phyloP scores from a whole-genome alignment of 2,888 invertebrate genomes.

The Geotrupes spiniger region DNA sequence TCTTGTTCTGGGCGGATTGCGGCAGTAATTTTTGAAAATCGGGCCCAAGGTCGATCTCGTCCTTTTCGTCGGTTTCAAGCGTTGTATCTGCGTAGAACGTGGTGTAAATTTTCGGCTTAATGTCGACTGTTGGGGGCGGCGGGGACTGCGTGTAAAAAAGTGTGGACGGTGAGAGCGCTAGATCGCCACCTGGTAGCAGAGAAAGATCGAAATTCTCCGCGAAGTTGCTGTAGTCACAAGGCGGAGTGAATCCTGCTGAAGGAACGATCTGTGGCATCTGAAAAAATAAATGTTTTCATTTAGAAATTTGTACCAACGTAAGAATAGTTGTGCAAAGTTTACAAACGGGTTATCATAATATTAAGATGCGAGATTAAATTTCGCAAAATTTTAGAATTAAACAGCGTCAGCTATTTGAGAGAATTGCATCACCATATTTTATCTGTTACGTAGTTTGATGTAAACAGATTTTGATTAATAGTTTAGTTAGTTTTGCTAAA shows the following conservation, averaged over 20 bases:
- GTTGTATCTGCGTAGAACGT: slow-evolving; percentile 42
- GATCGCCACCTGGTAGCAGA: slow-evolving; percentile 63
- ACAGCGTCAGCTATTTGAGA: too few relatives aligned
- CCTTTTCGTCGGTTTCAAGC: slow-evolving; percentile 34
- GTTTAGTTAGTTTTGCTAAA: too few relatives aligned
- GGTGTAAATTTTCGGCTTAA: slow-evolving; percentile 43
- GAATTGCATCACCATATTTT: too few relatives aligned
- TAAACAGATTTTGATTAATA: too few relatives aligned
- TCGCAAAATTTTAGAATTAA: too few relatives aligned
- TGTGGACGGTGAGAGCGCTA: slow-evolving; percentile 55
- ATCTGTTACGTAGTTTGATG: too few relatives aligned
- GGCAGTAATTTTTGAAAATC: slow-evolving; percentile 47
- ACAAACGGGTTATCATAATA: too few relatives aligned
- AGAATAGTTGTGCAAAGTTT: too few relatives aligned
- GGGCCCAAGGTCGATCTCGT: slow-evolving; percentile 40
- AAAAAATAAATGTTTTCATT: slow-evolving; percentile 36
- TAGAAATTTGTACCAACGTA: too few relatives aligned
- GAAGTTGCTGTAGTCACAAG: slow-evolving; percentile 61
- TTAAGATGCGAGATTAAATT: too few relatives aligned
- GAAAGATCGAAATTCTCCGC: slow-evolving; percentile 71
- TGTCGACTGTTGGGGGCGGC: slow-evolving; percentile 50
- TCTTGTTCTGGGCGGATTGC: slow-evolving; percentile 24
- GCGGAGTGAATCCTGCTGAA: slow-evolving; percentile 72
- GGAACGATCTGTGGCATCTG: slow-evolving; percentile 86
- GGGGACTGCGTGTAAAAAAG: slow-evolving; percentile 43